phyloP scores from a whole-genome alignment of 2,113 vertebrate species.

The Mirza zaza region DNA sequence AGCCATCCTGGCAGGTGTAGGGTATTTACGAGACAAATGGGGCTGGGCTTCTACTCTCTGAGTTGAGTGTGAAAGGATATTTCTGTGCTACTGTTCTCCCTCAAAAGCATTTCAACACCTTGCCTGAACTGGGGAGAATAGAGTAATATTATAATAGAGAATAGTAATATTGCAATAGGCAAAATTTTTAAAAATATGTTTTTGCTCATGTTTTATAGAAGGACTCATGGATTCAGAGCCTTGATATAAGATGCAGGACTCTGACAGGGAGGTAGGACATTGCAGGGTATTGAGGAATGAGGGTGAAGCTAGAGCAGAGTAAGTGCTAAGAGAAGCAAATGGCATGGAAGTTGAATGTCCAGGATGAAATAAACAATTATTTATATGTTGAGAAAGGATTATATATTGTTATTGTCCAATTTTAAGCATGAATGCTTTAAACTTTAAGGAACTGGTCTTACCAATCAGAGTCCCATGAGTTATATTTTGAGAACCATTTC shows the following conservation, averaged over 20 bases:
- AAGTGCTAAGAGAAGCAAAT: background rate
- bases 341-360: background rate
- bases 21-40: background rate
- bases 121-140: background rate
- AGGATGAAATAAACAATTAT: background rate
- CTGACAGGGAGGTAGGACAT: background rate
- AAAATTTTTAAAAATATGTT: background rate
- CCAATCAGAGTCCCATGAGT: too few species aligned
- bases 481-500: background rate
- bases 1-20: background rate
- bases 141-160: background rate
- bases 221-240: background rate
- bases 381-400: background rate
- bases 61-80: background rate
- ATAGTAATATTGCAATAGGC: background rate
- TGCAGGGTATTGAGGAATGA: background rate
- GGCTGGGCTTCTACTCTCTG: background rate
- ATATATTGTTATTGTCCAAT: background rate
- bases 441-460: background rate
- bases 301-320: background rate
- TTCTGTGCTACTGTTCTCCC: accelerated
- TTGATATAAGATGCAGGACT: background rate
- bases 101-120: background rate
- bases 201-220: background rate
- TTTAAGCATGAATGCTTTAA: background rate